Evolutionary conservation across 2,888 invertebrate species (phyloP).

Genomic region (Drosophila atroscutellata): DNA sequence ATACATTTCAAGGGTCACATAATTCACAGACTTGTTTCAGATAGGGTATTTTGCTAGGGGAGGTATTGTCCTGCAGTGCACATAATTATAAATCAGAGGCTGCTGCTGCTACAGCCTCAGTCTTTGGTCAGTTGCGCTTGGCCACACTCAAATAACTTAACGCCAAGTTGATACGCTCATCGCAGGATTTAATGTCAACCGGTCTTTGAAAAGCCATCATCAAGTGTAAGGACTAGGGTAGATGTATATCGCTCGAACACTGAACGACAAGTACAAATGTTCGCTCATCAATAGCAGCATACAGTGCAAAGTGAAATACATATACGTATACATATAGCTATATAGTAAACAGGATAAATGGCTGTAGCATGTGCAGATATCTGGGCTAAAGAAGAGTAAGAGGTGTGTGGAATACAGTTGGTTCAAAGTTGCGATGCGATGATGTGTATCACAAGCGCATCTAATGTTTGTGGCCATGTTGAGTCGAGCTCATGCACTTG

Average conservation of each 20-base stretch:
- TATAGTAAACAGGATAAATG: slow-evolving; percentile 49
- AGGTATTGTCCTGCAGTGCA: slow-evolving; percentile 36
- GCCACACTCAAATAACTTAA: slow-evolving; percentile 71
- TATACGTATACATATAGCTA: neutral
- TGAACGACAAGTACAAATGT: slow-evolving; percentile 74
- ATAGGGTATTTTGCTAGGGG: neutral
- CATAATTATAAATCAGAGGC: slow-evolving; percentile 71
- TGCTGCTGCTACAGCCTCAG: slow-evolving; percentile 25
- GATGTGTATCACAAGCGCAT: slow-evolving; percentile 54
- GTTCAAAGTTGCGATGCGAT: slow-evolving; percentile 24
- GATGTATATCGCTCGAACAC: slow-evolving; percentile 62
- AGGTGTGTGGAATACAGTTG: neutral
- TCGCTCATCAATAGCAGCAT: slow-evolving; percentile 65
- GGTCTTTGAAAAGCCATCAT: slow-evolving; percentile 73
- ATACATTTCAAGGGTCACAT: slow-evolving; percentile 41
- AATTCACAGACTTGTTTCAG: slow-evolving; percentile 30
- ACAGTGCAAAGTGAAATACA: slow-evolving; percentile 50
- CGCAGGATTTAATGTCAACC: slow-evolving; percentile 65
- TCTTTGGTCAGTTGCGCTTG: slow-evolving; percentile 40
- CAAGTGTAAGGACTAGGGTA: slow-evolving; percentile 48
- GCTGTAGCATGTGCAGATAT: slow-evolving; percentile 40
- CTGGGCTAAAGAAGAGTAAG: slow-evolving; percentile 11
- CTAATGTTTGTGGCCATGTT: slow-evolving; percentile 66
- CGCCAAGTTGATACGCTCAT: slow-evolving; percentile 60
- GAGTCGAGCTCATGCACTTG: slow-evolving; percentile 17